Conservation (phyloP, 2,888 invertebrate species). For the Luperina nickerlii region DNA sequence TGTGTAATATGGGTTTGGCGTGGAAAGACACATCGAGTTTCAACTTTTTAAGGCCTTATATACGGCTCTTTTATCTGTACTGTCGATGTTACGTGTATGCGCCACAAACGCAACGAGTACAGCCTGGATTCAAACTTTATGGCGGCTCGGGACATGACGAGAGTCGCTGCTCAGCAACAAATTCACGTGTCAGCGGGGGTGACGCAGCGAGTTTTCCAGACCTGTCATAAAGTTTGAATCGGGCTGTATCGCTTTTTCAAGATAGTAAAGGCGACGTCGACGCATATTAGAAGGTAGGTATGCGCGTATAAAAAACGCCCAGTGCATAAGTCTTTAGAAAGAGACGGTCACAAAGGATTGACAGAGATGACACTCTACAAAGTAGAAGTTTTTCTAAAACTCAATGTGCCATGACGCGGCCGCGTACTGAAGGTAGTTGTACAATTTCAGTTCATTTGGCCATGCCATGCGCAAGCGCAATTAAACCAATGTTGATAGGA, state of each 20-base stretch:
- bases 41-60: not conserved
- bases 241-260: not conserved
- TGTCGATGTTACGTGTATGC: too few relatives aligned
- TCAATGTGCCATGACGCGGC: not conserved
- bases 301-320: not conserved
- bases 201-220: too few relatives aligned
- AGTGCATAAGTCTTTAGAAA: not conserved
- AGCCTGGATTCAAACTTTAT: too few relatives aligned
- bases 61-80: not conserved
- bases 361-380: not conserved
- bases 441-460: slow-evolving; percentile 37
- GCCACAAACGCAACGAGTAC: too few relatives aligned
- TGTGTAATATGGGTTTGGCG: not conserved
- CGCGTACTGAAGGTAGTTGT: not conserved
- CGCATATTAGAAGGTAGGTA: too few relatives aligned
- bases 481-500: slow-evolving; percentile 24
- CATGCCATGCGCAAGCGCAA: slow-evolving; percentile 41
- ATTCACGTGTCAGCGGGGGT: too few relatives aligned
- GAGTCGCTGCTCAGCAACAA: too few relatives aligned
- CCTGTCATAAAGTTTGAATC: too few relatives aligned
- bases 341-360: not conserved
- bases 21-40: not conserved
- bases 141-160: too few relatives aligned
- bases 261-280: not conserved
- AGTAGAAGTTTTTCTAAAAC: not conserved